Base-by-base conservation (phyloP, 2,113 vertebrate species). In the Phyllopteryx taeniolatus region DNA sequence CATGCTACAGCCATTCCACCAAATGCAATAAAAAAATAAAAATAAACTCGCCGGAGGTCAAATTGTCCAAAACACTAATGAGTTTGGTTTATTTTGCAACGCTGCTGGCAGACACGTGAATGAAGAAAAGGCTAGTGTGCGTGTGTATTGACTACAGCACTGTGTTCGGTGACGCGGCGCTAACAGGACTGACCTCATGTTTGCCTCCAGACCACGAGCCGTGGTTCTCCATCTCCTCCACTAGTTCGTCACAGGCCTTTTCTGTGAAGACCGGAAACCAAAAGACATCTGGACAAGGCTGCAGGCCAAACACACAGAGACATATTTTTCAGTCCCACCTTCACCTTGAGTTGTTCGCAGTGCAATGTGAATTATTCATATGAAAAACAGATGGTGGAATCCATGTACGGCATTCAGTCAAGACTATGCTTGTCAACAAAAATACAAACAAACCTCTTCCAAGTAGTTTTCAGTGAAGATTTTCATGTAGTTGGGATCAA, bases 251-350 rank as follows among this genome's bases (percentile, higher is more conserved):
- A 86, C 98, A 99, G 67, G 94, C 94, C 64, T 92, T 74, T 67
- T 95, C 95, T 39, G 96, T 94, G 87, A 99, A 93, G 81, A 99
- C 94, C 5, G 97, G 97, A 85, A 99, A 99, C 98, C 98, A 99
- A 90, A 96, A 99, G 17, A 99, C 98, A 94, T 99, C 98, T 83
- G 98, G 95, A 85, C 98, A 98, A 0, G 98, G 97, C 97, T 99
- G 85, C 31, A 90, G 90, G 8, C 74, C 73, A 83, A 67, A 78
- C 57, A 78, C 12, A 76, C 14, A 75, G 11, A 62, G 43, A 70
- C 62, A 65, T 42, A 42, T 75, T 1, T 8, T 49, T 64, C 79
- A 75, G 63, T 77, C 6, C 66, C 64, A 81, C 69, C 59, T 70
- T 68, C 61, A 71, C 57, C 57, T 70, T 19, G 43, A 79, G 54